Evolutionary conservation across 2,888 invertebrate species (phyloP).

Genomic region (Hypselothyrea guttata): DNA sequence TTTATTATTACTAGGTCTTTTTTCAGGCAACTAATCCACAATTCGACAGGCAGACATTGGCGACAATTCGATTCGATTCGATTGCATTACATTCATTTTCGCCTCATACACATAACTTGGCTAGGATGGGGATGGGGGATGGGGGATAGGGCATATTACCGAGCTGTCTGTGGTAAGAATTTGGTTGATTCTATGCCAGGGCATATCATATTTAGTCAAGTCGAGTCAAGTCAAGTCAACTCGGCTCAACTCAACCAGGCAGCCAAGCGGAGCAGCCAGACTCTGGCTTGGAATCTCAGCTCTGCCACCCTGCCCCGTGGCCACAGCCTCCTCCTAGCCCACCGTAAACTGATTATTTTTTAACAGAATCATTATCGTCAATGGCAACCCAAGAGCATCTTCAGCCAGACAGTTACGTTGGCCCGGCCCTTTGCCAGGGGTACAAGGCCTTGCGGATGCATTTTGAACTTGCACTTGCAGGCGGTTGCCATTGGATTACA

Average conservation of each 20-base stretch:
- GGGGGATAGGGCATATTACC: neutral
- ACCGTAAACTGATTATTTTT: slow-evolving; percentile 75
- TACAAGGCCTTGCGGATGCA: neutral
- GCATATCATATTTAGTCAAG: slow-evolving; percentile 71
- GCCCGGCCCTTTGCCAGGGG: neutral
- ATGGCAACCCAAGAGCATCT: slow-evolving; percentile 49
- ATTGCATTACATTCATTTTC: slow-evolving; percentile 64
- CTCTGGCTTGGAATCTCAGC: slow-evolving; percentile 13
- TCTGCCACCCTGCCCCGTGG: slow-evolving; percentile 12
- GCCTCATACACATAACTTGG: slow-evolving; percentile 47
- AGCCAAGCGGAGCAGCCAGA: slow-evolving; percentile 38
- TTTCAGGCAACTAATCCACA: slow-evolving; percentile 66
- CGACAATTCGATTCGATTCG: slow-evolving; percentile 32
- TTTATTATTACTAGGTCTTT: slow-evolving; percentile 12
- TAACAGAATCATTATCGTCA: slow-evolving; percentile 74
- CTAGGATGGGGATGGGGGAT: slow-evolving; percentile 16
- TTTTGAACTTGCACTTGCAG: too few relatives aligned
- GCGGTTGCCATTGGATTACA: too few relatives aligned
- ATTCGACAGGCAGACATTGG: slow-evolving; percentile 51
- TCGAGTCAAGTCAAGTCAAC: slow-evolving; percentile 31
- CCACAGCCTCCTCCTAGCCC: slow-evolving; percentile 46
- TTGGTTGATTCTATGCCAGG: slow-evolving; percentile 70
- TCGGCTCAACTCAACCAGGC: slow-evolving; percentile 27
- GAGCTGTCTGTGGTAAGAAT: slow-evolving; percentile 69
- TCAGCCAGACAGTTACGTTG: slow-evolving; percentile 18